phyloP scores from a whole-genome alignment of 2,113 vertebrate species.

The Zosterops japonicus region DNA sequence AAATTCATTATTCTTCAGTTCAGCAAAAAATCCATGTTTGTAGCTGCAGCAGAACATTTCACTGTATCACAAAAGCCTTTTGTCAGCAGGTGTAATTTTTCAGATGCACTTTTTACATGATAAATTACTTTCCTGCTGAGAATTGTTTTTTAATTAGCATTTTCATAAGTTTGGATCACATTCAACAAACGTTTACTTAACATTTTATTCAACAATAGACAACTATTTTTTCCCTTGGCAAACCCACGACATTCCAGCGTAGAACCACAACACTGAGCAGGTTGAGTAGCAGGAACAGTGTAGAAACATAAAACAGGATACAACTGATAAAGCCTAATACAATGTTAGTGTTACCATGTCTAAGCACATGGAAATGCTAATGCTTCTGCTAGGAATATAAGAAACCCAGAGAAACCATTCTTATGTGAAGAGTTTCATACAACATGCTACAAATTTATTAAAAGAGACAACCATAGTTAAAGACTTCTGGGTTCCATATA shows the following conservation, averaged over 20 bases:
- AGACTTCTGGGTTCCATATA: neutral
- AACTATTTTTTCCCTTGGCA: neutral
- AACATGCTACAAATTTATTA: neutral
- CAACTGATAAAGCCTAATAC: neutral
- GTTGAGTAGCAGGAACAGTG: neutral
- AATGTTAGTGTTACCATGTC: neutral
- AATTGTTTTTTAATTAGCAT: neutral
- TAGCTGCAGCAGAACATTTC: neutral
- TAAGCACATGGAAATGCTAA: neutral
- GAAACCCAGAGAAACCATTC: neutral
- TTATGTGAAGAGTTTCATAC: neutral
- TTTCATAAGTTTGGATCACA: neutral
- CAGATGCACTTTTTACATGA: neutral
- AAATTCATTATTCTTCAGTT: neutral
- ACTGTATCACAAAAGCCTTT: neutral
- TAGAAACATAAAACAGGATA: neutral
- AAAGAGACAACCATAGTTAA: neutral
- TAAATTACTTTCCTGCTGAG: slow-evolving; percentile 16
- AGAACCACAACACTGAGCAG: neutral
- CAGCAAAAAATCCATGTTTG: neutral
- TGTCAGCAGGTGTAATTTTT: neutral
- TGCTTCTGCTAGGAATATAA: neutral
- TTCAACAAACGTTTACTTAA: slow-evolving; percentile 10
- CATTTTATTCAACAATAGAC: neutral
- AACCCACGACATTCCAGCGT: neutral